Percentiles rank a stretch among this genome's conserved stretches.
Evolutionary conservation across 2,888 invertebrate species (phyloP).

Genomic region (Formica aserva): DNA sequence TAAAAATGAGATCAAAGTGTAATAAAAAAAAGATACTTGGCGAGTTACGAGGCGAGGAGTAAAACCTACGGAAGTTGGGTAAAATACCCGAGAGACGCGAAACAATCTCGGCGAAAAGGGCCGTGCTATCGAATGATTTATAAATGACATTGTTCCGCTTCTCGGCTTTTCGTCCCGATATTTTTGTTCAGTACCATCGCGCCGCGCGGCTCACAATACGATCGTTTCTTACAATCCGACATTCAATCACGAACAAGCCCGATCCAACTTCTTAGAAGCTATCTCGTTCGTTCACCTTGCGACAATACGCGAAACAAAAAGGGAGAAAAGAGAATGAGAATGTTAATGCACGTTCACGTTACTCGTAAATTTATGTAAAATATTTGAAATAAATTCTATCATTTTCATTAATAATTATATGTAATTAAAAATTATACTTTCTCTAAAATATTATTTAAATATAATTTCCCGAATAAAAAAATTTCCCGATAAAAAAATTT

Average conservation of each 20-base stretch:
- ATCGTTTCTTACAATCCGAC: conserved; percentile 40
- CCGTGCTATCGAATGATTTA: conserved; percentile 31
- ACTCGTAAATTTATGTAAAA: conserved; percentile 7
- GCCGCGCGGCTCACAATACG: conserved; percentile 17
- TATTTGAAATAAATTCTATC: not conserved
- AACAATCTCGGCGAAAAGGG: conserved; percentile 19
- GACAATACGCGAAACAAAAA: conserved; percentile 28
- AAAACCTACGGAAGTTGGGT: conserved; percentile 14
- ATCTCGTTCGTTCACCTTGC: conserved; percentile 51
- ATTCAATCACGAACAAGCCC: conserved; percentile 54
- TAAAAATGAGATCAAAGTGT: conserved; percentile 15
- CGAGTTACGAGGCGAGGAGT: not conserved
- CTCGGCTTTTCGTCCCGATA: conserved; percentile 39
- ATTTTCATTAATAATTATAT: not conserved
- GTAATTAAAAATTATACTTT: not conserved
- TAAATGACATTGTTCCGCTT: conserved; percentile 38
- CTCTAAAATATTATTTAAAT: not conserved
- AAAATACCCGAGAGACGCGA: not conserved
- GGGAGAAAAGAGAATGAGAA: conserved; percentile 35
- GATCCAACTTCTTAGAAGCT: conserved; percentile 49
- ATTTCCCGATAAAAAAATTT: not conserved
- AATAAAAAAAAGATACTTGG: not conserved
- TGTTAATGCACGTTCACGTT: conserved; percentile 3
- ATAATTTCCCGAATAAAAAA: not conserved
- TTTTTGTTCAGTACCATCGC: conserved; percentile 40